These are phyloP conservation scores for Cyclura pinguis DNA, from an alignment of 2,797 vertebrate genomes.

Conservation along the genomic window DNA sequence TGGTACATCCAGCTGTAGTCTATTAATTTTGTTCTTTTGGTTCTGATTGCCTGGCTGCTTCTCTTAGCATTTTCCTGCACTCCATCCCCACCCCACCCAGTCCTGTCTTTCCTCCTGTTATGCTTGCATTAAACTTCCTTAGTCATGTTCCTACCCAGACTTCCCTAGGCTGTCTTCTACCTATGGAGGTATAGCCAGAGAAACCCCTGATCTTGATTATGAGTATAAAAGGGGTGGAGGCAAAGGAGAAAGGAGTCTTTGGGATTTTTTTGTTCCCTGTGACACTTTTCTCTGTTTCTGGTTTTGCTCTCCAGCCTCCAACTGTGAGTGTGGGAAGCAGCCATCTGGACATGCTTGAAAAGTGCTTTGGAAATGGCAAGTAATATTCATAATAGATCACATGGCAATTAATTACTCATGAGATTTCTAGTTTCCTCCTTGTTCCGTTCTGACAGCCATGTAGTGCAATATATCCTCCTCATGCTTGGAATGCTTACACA, in stretches of 20 bases:
- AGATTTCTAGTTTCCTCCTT: constrained; percentile 42
- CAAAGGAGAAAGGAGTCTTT: neutral
- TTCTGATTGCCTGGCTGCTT: too few relatives aligned
- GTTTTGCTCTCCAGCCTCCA: neutral
- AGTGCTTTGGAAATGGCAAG: constrained; percentile 26
- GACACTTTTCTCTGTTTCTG: neutral
- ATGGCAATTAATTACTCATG: constrained; percentile 30
- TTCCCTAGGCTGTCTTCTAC: too few relatives aligned
- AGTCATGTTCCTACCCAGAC: neutral
- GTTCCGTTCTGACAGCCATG: constrained; percentile 29
- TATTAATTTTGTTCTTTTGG: neutral
- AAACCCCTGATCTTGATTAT: neutral
- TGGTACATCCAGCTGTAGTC: too few relatives aligned
- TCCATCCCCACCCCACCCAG: neutral
- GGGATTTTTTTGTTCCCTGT: neutral
- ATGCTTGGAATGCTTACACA: constrained; percentile 45
- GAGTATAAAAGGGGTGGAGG: neutral
- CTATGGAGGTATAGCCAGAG: neutral
- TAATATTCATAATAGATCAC: constrained; percentile 16
- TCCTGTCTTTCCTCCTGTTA: neutral
- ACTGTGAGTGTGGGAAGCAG: constrained; percentile 18
- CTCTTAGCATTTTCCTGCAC: neutral
- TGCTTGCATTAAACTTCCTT: neutral
- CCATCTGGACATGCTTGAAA: constrained; percentile 23
- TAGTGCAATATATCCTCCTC: constrained; percentile 44